A percentile compares a stretch with the other conserved stretches of the same genome.
These are phyloP conservation scores for Calidris pygmaea DNA, from an alignment of 2,113 vertebrate species.

Conservation along the genomic window DNA sequence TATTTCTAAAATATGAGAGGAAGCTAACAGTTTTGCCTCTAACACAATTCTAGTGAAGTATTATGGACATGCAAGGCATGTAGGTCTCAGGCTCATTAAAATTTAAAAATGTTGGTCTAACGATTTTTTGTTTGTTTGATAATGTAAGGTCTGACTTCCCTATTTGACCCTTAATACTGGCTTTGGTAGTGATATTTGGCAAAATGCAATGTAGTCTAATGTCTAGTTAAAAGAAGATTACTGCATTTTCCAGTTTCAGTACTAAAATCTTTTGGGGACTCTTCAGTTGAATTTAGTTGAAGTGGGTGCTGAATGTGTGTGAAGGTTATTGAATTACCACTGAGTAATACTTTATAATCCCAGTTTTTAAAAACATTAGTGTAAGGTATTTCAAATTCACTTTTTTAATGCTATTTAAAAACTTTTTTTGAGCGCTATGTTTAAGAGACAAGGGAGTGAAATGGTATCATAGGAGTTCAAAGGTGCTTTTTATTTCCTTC, in stretches of 20 bases:
- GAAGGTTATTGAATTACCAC: not conserved
- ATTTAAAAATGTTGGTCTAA: not conserved
- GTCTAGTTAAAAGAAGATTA: not conserved
- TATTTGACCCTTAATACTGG: not conserved
- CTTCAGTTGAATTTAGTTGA: not conserved
- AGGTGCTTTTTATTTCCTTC: not conserved
- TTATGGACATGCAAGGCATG: not conserved
- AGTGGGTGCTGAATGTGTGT: not conserved
- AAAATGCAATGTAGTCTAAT: not conserved
- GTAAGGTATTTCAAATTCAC: not conserved
- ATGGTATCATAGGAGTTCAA: not conserved
- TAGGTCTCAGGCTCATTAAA: not conserved
- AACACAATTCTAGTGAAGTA: not conserved
- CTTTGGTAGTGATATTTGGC: not conserved
- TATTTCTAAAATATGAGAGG: not conserved
- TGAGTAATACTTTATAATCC: not conserved
- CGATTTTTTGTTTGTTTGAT: not conserved
- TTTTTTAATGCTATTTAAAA: not conserved
- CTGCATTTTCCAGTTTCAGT: not conserved
- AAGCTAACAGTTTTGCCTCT: not conserved
- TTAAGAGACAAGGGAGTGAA: not conserved
- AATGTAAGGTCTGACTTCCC: not conserved
- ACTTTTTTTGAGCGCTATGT: rapidly evolving
- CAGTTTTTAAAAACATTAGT: not conserved
- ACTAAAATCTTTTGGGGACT: not conserved